These are phyloP conservation scores for Thamnophis elegans DNA, from an alignment of 2,797 vertebrate genomes.

Conservation along the genomic window DNA sequence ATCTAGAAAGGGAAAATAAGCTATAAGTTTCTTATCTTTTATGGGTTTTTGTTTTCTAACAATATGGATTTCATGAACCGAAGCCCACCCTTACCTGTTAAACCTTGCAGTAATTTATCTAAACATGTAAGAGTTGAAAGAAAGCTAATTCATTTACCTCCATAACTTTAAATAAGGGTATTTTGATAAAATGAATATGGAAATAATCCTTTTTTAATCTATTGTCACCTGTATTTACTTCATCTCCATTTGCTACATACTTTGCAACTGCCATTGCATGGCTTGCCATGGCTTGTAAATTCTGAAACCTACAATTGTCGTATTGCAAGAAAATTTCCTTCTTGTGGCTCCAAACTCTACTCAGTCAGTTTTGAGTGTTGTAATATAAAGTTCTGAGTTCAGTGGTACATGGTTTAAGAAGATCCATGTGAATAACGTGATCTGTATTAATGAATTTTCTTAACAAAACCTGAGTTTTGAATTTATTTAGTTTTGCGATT, in stretches of 20 bases:
- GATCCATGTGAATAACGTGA: not conserved
- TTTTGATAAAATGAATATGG: not conserved
- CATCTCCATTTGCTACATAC: not conserved
- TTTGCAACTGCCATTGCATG: not conserved
- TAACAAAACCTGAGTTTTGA: not conserved
- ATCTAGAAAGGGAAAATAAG: not conserved
- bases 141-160: not conserved
- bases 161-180: not conserved
- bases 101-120: not conserved
- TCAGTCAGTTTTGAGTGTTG: not conserved
- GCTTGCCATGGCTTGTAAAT: not conserved
- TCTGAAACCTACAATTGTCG: not conserved
- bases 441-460: not conserved
- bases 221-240: not conserved
- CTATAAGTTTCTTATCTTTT: not conserved
- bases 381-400: not conserved
- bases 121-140: not conserved
- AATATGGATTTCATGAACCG: not conserved
- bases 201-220: not conserved
- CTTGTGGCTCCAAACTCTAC: not conserved
- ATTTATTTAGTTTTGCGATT: not conserved
- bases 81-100: constrained; percentile 1
- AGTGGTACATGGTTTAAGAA: not conserved
- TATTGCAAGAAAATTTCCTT: not conserved
- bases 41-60: not conserved